These are phyloP conservation scores for Brotula barbata DNA, from an alignment of 2,797 vertebrate genomes.

Conservation along the genomic window DNA sequence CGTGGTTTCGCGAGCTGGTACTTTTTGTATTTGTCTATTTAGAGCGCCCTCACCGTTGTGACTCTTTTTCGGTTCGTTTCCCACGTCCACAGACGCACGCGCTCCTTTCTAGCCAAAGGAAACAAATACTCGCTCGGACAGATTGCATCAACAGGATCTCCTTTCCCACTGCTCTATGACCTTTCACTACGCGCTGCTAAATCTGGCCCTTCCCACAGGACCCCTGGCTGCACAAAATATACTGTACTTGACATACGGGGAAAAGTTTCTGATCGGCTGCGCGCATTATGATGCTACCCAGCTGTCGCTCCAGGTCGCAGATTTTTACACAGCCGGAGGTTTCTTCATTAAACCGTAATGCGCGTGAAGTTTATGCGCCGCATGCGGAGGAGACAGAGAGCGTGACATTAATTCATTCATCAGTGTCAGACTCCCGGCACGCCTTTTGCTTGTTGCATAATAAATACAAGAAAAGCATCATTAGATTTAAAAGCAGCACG, in stretches of 20 bases:
- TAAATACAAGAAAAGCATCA: constrained; percentile 11
- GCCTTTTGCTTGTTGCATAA: constrained; percentile 20
- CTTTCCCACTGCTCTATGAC: constrained; percentile 74
- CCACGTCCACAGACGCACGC: constrained; percentile 52
- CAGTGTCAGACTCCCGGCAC: neutral
- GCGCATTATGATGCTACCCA: constrained; percentile 29
- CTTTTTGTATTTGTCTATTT: too few species aligned
- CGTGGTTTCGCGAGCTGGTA: too few species aligned
- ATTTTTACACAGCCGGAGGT: constrained; percentile 37
- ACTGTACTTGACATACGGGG: constrained; percentile 56
- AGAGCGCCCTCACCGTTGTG: too few species aligned
- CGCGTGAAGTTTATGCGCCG: constrained; percentile 20
- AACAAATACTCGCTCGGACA: constrained; percentile 65
- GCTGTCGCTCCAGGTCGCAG: constrained; percentile 36
- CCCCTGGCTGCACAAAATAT: constrained; percentile 62
- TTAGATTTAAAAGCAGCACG: constrained; percentile 23
- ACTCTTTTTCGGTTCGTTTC: constrained; percentile 52
- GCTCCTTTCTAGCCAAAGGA: constrained; percentile 51
- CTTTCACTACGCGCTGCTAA: constrained; percentile 76
- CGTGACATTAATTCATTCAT: constrained; percentile 43
- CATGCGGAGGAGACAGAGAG: constrained; percentile 12
- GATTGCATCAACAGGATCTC: constrained; percentile 71
- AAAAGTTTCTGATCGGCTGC: constrained; percentile 30
- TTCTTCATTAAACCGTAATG: constrained; percentile 50
- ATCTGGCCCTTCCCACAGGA: constrained; percentile 77